phyloP scores from a whole-genome alignment of 2,113 vertebrate species.

The Lagenorhynchus albirostris region DNA sequence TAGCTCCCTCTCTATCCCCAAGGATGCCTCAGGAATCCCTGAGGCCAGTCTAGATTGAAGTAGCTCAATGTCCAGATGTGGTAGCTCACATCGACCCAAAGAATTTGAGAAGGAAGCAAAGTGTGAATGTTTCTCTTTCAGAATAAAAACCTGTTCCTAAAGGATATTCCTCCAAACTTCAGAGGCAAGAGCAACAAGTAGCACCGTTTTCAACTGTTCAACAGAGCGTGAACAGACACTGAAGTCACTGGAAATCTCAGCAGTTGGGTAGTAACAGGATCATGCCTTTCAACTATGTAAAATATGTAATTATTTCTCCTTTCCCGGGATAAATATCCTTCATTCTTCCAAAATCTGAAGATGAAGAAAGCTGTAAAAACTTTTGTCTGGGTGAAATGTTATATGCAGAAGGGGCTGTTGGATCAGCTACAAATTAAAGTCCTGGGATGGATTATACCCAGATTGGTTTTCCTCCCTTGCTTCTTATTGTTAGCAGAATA shows the following conservation, averaged over 20 bases:
- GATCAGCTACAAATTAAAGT: conserved; percentile 73
- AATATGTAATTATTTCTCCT: neutral
- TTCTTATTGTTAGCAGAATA: neutral
- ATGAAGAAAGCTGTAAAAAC: conserved; percentile 95
- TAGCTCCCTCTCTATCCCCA: conserved; percentile 87
- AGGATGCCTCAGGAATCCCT: conserved; percentile 93
- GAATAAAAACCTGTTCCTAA: conserved; percentile 90
- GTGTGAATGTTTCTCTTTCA: conserved; percentile 88
- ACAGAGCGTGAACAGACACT: conserved; percentile 91
- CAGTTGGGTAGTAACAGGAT: conserved; percentile 92
- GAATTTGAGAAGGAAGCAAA: conserved; percentile 92
- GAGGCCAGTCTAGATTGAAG: conserved; percentile 94
- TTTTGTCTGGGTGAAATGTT: conserved; percentile 93
- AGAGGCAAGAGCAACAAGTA: conserved; percentile 95
- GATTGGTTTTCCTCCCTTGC: neutral
- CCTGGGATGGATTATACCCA: conserved; percentile 91
- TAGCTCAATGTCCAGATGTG: conserved; percentile 92
- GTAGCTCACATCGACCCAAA: conserved; percentile 96
- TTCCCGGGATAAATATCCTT: neutral
- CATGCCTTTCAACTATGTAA: conserved; percentile 72
- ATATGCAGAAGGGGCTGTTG: conserved; percentile 78
- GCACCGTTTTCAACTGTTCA: conserved; percentile 89
- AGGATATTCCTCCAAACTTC: conserved; percentile 91
- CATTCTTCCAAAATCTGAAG: conserved; percentile 83
- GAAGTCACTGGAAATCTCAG: conserved; percentile 90